Percentiles rank a stretch among this genome's conserved stretches.
Evolutionary conservation across 2,888 invertebrate genomes (phyloP).

Genomic region (Cephus pulcher): DNA sequence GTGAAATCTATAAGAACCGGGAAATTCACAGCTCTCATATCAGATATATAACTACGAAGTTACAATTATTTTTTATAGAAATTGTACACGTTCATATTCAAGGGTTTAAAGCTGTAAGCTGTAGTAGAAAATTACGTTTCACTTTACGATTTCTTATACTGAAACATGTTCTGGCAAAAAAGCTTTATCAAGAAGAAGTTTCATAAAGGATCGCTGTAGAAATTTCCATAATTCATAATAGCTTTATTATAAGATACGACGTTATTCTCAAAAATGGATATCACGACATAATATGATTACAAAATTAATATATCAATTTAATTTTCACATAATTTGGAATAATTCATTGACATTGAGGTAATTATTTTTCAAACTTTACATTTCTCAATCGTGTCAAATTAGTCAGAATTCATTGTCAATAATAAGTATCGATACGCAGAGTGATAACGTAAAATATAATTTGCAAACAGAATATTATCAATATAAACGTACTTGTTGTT

Average conservation of each 20-base stretch:
- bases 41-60: not conserved
- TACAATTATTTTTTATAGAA: not conserved
- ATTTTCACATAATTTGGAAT: not conserved
- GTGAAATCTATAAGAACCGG: conserved; percentile 75
- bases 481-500: conserved; percentile 83
- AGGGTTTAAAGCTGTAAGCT: not conserved
- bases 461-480: not conserved
- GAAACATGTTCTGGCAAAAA: not conserved
- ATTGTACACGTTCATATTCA: not conserved
- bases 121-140: not conserved
- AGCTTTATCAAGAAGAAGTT: not conserved
- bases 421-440: not conserved
- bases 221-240: not conserved
- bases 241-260: too few species aligned
- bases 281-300: too few species aligned
- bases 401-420: not conserved
- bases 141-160: not conserved
- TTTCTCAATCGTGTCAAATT: too few species aligned
- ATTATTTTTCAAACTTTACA: not conserved
- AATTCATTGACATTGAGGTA: not conserved
- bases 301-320: not conserved
- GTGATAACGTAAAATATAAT: conserved; percentile 8
- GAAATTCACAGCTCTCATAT: not conserved
- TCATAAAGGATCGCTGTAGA: not conserved
- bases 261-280: not conserved